Evolutionary conservation across 2,888 invertebrate genomes (phyloP).

Genomic region (Tetheella fluctuosa): DNA sequence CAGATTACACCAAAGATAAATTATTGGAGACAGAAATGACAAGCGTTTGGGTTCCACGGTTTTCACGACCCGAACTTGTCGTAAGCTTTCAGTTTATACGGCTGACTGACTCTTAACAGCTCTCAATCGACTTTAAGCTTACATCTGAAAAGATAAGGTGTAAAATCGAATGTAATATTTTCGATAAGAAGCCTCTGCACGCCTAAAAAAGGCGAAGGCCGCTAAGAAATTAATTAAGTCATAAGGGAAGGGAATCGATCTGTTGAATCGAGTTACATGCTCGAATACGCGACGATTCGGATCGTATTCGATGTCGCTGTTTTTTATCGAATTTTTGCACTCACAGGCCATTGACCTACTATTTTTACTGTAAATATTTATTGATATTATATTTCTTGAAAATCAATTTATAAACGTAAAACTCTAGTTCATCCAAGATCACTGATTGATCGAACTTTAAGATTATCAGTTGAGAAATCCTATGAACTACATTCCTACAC

Average conservation of each 20-base stretch:
- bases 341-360: slow-evolving; percentile 35
- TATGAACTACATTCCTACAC: slow-evolving; percentile 4
- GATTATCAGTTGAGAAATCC: slow-evolving; percentile 12
- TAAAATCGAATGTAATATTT: neutral
- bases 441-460: neutral
- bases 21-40: slow-evolving; percentile 52
- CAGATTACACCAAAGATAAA: slow-evolving; percentile 66
- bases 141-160: neutral
- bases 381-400: neutral
- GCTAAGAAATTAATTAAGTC: slow-evolving; percentile 74
- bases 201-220: slow-evolving; percentile 43
- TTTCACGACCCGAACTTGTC: slow-evolving; percentile 46
- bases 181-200: slow-evolving; percentile 16
- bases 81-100: slow-evolving; percentile 50
- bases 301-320: slow-evolving; percentile 27
- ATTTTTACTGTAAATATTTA: slow-evolving; percentile 17
- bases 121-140: slow-evolving; percentile 5
- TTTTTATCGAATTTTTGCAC: slow-evolving; percentile 26
- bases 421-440: neutral
- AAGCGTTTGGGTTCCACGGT: slow-evolving; percentile 46
- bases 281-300: slow-evolving; percentile 54
- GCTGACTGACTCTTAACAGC: slow-evolving; percentile 32
- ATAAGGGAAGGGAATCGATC: slow-evolving; percentile 69
- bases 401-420: neutral
- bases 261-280: slow-evolving; percentile 70